Percentiles rank a stretch among this genome's conserved stretches.
These are phyloP conservation scores for Heliconius hewitsoni DNA, from an alignment of 1,140 invertebrate species.

Conservation along the genomic window DNA sequence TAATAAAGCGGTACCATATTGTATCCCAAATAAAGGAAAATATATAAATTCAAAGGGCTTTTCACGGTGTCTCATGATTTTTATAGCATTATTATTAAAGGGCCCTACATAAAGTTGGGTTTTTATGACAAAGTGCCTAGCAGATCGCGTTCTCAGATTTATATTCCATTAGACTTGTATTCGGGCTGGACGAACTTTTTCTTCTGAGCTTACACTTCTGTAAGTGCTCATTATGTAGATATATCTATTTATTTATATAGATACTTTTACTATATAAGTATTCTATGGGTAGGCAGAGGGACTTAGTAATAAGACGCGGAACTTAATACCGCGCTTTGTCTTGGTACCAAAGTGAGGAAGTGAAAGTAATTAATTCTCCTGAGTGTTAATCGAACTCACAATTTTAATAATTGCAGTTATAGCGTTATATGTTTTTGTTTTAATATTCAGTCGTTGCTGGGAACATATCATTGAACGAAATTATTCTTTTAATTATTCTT, in stretches of 20 bases:
- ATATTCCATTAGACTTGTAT: conserved; percentile 18
- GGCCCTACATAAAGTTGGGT: conserved; percentile 30
- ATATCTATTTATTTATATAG: not conserved
- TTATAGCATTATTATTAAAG: conserved; percentile 39
- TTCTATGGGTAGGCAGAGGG: no score
- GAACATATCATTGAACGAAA: no score
- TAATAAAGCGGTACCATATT: conserved; percentile 1
- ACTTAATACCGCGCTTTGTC: no score
- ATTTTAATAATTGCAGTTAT: no score
- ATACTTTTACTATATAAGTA: no score
- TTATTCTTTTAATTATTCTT: no score
- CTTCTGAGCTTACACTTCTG: not conserved
- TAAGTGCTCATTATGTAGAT: not conserved
- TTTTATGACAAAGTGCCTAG: conserved; percentile 36
- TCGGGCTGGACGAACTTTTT: conserved; percentile 3
- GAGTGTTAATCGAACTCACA: no score
- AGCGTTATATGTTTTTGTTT: no score
- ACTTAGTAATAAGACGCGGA: no score
- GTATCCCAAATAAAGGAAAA: conserved; percentile 11
- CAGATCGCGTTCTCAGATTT: conserved; percentile 13
- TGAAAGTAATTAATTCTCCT: no score
- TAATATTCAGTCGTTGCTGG: no score
- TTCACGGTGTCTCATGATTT: conserved; percentile 30
- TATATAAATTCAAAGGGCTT: conserved; percentile 18
- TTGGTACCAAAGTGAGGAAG: no score